A percentile compares a stretch with the other conserved stretches of the same genome.
phyloP scores from a whole-genome alignment of 2,113 vertebrate genomes.

The Crotalus helleri region DNA sequence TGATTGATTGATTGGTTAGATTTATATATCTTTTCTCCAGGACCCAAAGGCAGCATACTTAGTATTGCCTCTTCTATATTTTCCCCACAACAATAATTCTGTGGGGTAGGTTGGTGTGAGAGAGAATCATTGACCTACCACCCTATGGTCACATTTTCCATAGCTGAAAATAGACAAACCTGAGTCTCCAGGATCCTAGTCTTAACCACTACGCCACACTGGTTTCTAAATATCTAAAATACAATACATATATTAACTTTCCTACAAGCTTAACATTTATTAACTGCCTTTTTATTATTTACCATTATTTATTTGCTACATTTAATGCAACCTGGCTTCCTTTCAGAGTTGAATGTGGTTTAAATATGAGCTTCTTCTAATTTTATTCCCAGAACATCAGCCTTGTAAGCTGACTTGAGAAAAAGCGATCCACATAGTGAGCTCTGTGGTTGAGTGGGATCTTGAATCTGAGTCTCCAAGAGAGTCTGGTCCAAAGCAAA shows the following conservation, averaged over 20 bases:
- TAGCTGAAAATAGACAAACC: neutral
- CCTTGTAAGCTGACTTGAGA: neutral
- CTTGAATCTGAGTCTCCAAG: neutral
- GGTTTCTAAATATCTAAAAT: neutral
- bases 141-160: neutral
- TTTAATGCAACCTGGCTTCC: neutral
- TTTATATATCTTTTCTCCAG: neutral
- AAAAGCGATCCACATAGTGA: neutral
- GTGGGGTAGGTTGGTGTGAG: neutral
- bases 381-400: neutral
- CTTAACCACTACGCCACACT: neutral
- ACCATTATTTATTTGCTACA: neutral
- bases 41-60: neutral
- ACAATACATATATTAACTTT: neutral
- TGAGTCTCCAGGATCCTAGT: neutral
- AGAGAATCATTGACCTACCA: neutral
- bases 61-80: neutral
- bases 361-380: neutral
- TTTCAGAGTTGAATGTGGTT: neutral
- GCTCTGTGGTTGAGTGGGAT: neutral
- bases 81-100: neutral
- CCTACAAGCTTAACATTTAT: neutral
- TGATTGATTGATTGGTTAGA: neutral
- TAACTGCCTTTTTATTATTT: neutral
- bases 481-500: neutral